Evolutionary conservation across 2,797 vertebrate species (phyloP).

Genomic region (Cygnus olor): DNA sequence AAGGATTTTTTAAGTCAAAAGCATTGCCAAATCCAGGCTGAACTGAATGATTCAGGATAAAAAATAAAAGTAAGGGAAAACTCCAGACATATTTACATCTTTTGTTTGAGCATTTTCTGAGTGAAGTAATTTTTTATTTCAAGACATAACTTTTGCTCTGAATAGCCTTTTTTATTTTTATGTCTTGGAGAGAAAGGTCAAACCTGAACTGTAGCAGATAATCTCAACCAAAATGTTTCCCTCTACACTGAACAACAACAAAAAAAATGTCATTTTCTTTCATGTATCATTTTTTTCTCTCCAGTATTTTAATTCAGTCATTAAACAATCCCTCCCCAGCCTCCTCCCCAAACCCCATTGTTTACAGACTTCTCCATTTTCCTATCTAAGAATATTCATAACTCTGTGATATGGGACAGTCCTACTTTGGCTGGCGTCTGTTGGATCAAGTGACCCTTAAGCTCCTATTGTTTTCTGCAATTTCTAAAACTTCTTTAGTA

Average conservation of each 20-base stretch:
- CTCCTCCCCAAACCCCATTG: conserved; percentile 19
- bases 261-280: not conserved
- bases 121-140: conserved; percentile 20
- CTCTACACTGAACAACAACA: not conserved
- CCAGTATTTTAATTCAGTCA: conserved; percentile 27
- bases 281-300: not conserved
- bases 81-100: not conserved
- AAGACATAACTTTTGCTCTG: not conserved
- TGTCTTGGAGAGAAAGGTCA: conserved; percentile 36
- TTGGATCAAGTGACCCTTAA: conserved; percentile 41
- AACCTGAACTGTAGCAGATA: conserved; percentile 26
- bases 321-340: conserved; percentile 11
- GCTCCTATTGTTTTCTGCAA: conserved; percentile 54
- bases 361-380: conserved; percentile 39
- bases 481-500: conserved; percentile 2
- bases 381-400: conserved; percentile 53
- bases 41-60: conserved; percentile 4
- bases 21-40: conserved; percentile 38
- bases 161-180: conserved; percentile 7
- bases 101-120: conserved; percentile 30
- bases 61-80: not conserved
- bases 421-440: conserved; percentile 50
- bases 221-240: conserved; percentile 44
- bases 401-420: conserved; percentile 1
- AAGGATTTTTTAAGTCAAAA: conserved; percentile 33